phyloP scores from a whole-genome alignment of 2,888 invertebrate species.

The Drosophila aldrichi region DNA sequence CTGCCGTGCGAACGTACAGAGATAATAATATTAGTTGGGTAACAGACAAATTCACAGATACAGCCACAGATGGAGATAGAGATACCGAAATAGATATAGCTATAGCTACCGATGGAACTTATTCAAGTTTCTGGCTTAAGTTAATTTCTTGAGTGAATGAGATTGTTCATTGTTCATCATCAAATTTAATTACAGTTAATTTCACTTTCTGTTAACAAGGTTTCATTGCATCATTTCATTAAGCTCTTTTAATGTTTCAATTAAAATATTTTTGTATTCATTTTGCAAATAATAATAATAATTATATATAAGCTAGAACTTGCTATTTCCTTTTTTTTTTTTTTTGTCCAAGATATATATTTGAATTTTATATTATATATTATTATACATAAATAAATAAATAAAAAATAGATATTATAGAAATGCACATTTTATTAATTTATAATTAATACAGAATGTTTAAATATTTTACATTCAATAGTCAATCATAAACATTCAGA shows the following conservation, averaged over 20 bases:
- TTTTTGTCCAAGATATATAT: too few species aligned
- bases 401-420: too few species aligned
- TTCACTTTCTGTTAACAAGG: neutral
- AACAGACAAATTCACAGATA: neutral
- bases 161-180: neutral
- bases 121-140: neutral
- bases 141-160: neutral
- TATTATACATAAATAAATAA: too few species aligned
- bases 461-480: too few species aligned
- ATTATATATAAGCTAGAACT: too few species aligned
- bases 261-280: neutral
- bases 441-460: too few species aligned
- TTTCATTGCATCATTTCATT: neutral
- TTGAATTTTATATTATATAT: too few species aligned
- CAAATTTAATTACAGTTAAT: neutral
- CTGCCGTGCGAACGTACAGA: constrained; percentile 1
- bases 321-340: too few species aligned
- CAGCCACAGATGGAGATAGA: neutral
- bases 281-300: too few species aligned
- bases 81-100: neutral
- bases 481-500: too few species aligned
- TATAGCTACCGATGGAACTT: neutral
- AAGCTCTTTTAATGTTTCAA: neutral
- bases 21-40: constrained; percentile 1
- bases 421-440: too few species aligned